Percentiles rank a stretch among this genome's conserved stretches.
Conservation (phyloP, 2,797 vertebrate species). For the Scolopax rusticola region DNA sequence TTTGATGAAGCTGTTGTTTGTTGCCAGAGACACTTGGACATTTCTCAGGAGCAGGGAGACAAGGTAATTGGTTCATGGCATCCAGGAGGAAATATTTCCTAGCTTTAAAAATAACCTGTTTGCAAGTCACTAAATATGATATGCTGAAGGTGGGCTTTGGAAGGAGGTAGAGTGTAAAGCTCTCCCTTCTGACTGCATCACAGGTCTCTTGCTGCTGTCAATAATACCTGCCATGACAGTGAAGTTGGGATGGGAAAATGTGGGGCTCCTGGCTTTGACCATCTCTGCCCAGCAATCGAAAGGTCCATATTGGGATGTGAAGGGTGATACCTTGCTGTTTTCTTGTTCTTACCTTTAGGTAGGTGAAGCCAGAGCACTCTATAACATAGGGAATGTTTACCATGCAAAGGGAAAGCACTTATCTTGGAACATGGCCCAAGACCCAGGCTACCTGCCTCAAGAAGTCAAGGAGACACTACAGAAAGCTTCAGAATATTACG, state of each 20-base stretch:
- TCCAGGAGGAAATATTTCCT: not conserved
- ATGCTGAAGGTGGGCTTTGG: not conserved
- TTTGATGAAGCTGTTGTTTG: slow-evolving; percentile 95
- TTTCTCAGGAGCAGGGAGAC: slow-evolving; percentile 94
- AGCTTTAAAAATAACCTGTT: not conserved
- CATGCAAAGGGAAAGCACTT: slow-evolving; percentile 97
- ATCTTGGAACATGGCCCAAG: slow-evolving; percentile 88
- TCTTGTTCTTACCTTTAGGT: slow-evolving; percentile 78
- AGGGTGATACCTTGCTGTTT: not conserved
- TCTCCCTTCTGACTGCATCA: not conserved
- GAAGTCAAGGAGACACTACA: slow-evolving; percentile 91
- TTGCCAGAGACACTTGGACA: slow-evolving; percentile 96
- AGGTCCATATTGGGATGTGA: not conserved
- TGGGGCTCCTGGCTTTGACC: not conserved
- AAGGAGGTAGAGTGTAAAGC: not conserved
- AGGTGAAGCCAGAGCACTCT: slow-evolving; percentile 94
- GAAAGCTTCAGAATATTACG: slow-evolving; percentile 92
- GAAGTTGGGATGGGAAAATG: not conserved
- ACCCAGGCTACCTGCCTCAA: slow-evolving; percentile 87
- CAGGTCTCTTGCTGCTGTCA: not conserved
- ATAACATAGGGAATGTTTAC: slow-evolving; percentile 96
- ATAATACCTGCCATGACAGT: not conserved
- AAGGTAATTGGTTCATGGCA: slow-evolving; percentile 81
- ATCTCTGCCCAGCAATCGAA: not conserved
- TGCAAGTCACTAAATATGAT: not conserved